Evolutionary conservation across 2,888 invertebrate species (phyloP), one percentile per base, ranked within the genome.

Genomic region (Tetragnatha montana): DNA sequence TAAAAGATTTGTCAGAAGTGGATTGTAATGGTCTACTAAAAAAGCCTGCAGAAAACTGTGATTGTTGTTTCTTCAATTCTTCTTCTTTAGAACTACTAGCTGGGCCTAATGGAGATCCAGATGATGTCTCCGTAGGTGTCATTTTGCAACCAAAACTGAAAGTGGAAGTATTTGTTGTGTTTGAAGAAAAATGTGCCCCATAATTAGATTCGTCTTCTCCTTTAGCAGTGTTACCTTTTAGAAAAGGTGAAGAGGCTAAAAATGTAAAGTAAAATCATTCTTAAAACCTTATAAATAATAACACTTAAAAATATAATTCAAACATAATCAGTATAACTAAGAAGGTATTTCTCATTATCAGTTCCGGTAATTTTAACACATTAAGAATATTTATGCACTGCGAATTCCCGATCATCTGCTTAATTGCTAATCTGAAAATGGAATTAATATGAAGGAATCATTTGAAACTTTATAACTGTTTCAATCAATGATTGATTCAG

Each of bases 81-180:
- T 81, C 81, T 51, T 79, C 82, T 71, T 79, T 78, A 10, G 35
- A 75, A 80, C 81, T 78, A 12, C 75, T 80, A 14, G 79, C 81
- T 6, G 87, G 80, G 17, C 83, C 78, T 75, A 47, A n/a, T 1
- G 83, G 68, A 19, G 87, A 76, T 12, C 21, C 60, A n/a, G 91
- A 81, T 19, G 85, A 85, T 17, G 91, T 91, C 6, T 85, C 81
- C 35, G 88, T 85, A 49, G 78, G 88, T n/a, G 85, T 51, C 35
- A 49, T 47, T 49, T 85, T 85, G 2, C 85, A 84, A 68, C 91
- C 91, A 88, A 91, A 91, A 74, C 91, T 91, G 22, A 91, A 88
- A 12, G 88, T 91, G 12, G 88, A 88, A 17, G 91, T 91, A 50
- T 88, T 88, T 47, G 91, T 91, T 7, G 91, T 91, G 12, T 81